Evolutionary conservation across 2,888 invertebrate genomes (phyloP), one percentile per base, ranked within the genome.

Genomic region (Autographa pulchrina): DNA sequence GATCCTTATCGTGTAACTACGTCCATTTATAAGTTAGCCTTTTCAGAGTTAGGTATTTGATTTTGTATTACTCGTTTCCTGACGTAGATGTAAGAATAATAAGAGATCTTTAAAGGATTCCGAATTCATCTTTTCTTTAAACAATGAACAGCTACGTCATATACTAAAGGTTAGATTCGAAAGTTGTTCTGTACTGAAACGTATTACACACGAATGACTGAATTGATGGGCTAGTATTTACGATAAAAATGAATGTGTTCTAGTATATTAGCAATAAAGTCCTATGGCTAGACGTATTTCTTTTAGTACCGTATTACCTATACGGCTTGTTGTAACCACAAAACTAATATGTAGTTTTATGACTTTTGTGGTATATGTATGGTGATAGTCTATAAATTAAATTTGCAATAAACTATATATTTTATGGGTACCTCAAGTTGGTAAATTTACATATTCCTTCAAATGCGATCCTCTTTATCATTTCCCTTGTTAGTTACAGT

Each of bases 321-420:
- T 8, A 48, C 6, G n/a, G 48, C n/a, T 48, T 7, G 0, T 48
- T 54, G 54, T 54, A 20, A 54, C 54, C 54, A 54, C 54, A 54
- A 20, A 20, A 54, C 54, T 54, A 54, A 54, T 20, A 18, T 5
- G 52, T 43, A 43, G 11, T 18, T 52, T 52, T 9, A 54, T 54
- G 7, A 54, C 18, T 54, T 18, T 20, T 54, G 54, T 20, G 54
- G 18, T 54, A 54, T 13, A 14, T 7, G 18, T 18, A 52, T 52
- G 52, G 52, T 52, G n/a, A 52, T 52, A 52, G 52, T 52, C 18
- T 52, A 52, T 43, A 43, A 43, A 43, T 43, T 43, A 16, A 43
- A 43, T 16, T 43, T 16, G 43, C 43, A 43, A 43, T 43, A 16
- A 43, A 43, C 2, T 43, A 0, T 14, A 16, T 16, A 16, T 43